Conservation (phyloP, 1,140 invertebrate genomes). For the Drosophila eugracilis region DNA sequence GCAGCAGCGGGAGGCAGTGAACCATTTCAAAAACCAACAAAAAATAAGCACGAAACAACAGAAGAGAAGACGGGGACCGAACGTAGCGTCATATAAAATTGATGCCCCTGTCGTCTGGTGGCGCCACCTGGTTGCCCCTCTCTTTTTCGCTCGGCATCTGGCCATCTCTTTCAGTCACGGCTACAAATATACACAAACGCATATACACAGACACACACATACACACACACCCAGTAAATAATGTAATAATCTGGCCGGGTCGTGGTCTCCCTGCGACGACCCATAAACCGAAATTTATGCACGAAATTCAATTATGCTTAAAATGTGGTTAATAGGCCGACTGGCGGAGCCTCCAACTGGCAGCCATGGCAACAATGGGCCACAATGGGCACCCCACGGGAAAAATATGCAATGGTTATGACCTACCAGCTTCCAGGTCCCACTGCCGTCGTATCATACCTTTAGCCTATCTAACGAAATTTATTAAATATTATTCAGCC, state of each 20-base stretch:
- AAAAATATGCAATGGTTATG: slow-evolving; percentile 55
- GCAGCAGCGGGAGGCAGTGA: slow-evolving; percentile 26
- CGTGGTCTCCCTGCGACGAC: slow-evolving; percentile 70
- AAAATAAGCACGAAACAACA: slow-evolving; percentile 30
- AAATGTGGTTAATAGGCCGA: slow-evolving; percentile 81
- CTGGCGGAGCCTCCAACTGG: slow-evolving; percentile 44
- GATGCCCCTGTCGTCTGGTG: slow-evolving; percentile 68
- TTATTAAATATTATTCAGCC: slow-evolving; percentile 63
- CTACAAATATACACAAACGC: slow-evolving; percentile 9
- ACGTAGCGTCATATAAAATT: slow-evolving; percentile 71
- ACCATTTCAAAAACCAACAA: slow-evolving; percentile 24
- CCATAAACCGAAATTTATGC: slow-evolving; percentile 82
- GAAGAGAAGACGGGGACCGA: slow-evolving; percentile 2
- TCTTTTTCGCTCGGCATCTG: slow-evolving; percentile 15
- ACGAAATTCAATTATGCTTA: slow-evolving; percentile 83
- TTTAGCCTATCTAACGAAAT: slow-evolving; percentile 30
- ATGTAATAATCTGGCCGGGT: slow-evolving; percentile 78
- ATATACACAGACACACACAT: too few species aligned
- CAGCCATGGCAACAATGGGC: slow-evolving; percentile 62
- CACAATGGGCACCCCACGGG: slow-evolving; percentile 50
- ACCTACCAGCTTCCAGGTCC: slow-evolving; percentile 8
- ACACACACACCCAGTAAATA: slow-evolving; percentile 68
- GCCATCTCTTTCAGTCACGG: slow-evolving; percentile 8
- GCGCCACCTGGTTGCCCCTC: slow-evolving; percentile 41
- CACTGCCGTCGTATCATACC: slow-evolving; percentile 1